These are phyloP conservation scores for Acleris sparsana DNA, from an alignment of 2,888 invertebrate genomes.

Conservation along the genomic window DNA sequence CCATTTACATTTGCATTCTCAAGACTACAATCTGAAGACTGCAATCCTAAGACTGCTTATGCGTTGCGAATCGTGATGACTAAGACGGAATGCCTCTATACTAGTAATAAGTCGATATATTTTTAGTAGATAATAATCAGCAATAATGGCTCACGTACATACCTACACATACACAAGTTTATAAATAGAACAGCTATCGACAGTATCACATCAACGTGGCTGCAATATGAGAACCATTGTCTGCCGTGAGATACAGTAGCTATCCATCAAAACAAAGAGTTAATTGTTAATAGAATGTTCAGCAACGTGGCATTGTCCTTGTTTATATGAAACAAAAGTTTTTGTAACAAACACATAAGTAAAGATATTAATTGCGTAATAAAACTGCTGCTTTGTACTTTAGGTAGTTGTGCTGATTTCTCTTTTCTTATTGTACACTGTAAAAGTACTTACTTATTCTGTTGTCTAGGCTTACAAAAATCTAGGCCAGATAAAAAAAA, in stretches of 20 bases:
- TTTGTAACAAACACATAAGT: not conserved
- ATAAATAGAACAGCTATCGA: slow-evolving; percentile 5
- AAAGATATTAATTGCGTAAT: not conserved
- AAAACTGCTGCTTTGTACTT: too few relatives aligned
- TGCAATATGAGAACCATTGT: slow-evolving; percentile 1
- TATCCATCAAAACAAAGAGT: slow-evolving; percentile 11
- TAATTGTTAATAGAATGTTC: slow-evolving; percentile 3
- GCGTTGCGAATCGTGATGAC: too few relatives aligned
- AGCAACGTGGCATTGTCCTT: not conserved
- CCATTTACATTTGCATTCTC: too few relatives aligned
- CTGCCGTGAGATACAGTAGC: slow-evolving; percentile 4
- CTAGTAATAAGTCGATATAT: too few relatives aligned
- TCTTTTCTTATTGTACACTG: too few relatives aligned
- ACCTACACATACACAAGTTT: not conserved
- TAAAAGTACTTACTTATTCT: too few relatives aligned
- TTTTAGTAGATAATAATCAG: not conserved
- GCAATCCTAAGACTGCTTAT: too few relatives aligned
- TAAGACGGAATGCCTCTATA: too few relatives aligned
- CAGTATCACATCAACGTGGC: not conserved
- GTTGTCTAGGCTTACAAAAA: too few relatives aligned
- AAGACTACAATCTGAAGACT: too few relatives aligned
- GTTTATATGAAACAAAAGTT: not conserved
- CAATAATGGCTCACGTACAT: not conserved
- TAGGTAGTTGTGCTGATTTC: too few relatives aligned
- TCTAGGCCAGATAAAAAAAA: too few relatives aligned